Conservation (phyloP, 37 sponge, comb jelly and placozoan species). For the Ianthella basta region DNA sequence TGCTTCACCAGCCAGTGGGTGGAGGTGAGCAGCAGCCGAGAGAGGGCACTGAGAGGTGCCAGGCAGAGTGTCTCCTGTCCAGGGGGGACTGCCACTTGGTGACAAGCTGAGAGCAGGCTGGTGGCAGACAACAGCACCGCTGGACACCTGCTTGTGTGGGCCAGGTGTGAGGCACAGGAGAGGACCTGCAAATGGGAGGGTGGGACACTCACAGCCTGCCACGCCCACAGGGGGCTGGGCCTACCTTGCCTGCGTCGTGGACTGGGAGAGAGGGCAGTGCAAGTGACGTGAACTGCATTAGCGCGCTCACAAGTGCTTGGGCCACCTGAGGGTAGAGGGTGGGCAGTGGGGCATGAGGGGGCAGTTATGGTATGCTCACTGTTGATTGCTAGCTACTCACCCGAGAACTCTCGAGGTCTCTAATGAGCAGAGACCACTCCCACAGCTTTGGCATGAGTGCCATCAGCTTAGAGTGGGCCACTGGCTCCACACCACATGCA, state of each 20-base stretch:
- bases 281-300: no score
- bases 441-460: neutral
- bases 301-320: no score
- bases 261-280: no score
- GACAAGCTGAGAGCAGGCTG: neutral
- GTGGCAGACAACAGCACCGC: neutral
- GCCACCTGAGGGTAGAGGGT: no score
- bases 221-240: no score
- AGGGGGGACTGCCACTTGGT: neutral
- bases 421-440: constrained; percentile 1
- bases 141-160: neutral
- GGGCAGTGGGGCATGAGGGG: no score
- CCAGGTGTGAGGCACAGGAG: neutral
- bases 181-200: constrained; percentile 4
- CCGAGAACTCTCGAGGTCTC: neutral
- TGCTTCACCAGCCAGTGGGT: constrained; percentile 5
- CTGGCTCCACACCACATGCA: neutral
- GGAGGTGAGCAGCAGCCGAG: neutral
- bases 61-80: neutral
- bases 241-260: no score
- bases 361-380: no score
- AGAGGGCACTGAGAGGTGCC: neutral
- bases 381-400: no score
- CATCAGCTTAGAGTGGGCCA: neutral
- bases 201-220: no score